A percentile compares a stretch with the other conserved stretches of the same genome.
These are phyloP conservation scores for Hololepta plana DNA, from an alignment of 2,888 invertebrate species.

Conservation along the genomic window DNA sequence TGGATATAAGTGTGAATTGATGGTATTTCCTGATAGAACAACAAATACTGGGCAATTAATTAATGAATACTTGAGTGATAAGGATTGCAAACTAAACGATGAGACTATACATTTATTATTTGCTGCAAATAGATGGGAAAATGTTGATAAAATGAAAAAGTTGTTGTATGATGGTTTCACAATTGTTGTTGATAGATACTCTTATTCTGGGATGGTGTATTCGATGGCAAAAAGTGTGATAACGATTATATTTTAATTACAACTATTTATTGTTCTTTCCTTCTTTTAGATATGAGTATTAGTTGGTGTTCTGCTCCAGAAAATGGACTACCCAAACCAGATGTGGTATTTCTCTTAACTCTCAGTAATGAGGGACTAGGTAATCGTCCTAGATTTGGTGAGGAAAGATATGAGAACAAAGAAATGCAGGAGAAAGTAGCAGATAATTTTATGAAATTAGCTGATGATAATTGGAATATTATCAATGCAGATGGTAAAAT, in stretches of 20 bases:
- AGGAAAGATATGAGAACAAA: constrained; percentile 56
- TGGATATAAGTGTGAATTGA: constrained; percentile 33
- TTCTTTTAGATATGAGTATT: constrained; percentile 43
- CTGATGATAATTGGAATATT: constrained; percentile 41
- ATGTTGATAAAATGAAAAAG: constrained; percentile 44
- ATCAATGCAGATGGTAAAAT: constrained; percentile 37
- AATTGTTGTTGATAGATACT: constrained; percentile 82
- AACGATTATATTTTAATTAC: too few relatives aligned
- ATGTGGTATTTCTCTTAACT: constrained; percentile 65
- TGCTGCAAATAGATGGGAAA: constrained; percentile 91
- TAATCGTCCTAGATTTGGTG: constrained; percentile 58
- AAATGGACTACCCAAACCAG: constrained; percentile 72
- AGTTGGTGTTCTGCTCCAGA: constrained; percentile 86
- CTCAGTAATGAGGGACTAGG: constrained; percentile 40
- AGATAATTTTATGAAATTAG: constrained; percentile 39
- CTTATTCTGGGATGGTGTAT: constrained; percentile 85
- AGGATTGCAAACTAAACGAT: constrained; percentile 46
- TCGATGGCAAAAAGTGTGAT: too few relatives aligned
- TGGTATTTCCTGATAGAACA: constrained; percentile 51
- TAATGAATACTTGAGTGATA: constrained; percentile 55
- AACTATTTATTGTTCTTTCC: too few relatives aligned
- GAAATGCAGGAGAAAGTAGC: constrained; percentile 54
- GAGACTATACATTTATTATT: constrained; percentile 83
- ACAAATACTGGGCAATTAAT: constrained; percentile 69
- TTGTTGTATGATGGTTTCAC: constrained; percentile 53